Conservation (phyloP, 1,140 invertebrate species). For the Cydia fagiglandana region DNA sequence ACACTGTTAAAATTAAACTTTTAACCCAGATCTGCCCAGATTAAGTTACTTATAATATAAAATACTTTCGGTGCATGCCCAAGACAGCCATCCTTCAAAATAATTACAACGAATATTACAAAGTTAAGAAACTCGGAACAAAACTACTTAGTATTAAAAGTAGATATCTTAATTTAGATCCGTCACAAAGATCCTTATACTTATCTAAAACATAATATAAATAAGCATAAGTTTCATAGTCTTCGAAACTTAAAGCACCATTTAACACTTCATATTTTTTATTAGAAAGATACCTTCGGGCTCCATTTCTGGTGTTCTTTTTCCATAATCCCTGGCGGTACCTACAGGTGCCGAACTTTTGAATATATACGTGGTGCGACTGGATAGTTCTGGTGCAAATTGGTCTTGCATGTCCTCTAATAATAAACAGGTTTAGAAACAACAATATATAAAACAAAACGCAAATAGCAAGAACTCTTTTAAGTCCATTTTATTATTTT, state of each 20-base stretch:
- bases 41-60: not conserved
- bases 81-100: too few relatives aligned
- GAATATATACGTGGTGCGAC: slow-evolving; percentile 19
- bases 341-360: slow-evolving; percentile 50
- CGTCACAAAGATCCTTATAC: slow-evolving; percentile 1
- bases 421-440: not conserved
- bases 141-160: too few relatives aligned
- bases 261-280: slow-evolving; percentile 1
- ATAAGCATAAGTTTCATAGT: not conserved
- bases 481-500: too few relatives aligned
- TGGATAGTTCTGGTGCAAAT: not conserved
- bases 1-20: not conserved
- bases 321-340: slow-evolving; percentile 71
- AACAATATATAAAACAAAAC: not conserved
- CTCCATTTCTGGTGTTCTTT: slow-evolving; percentile 64
- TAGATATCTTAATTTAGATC: not conserved
- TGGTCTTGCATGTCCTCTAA: not conserved
- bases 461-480: not conserved
- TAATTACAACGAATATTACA: not conserved
- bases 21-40: not conserved
- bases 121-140: not conserved
- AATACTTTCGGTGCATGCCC: too few relatives aligned
- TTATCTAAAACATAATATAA: not conserved
- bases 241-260: slow-evolving; percentile 12
- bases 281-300: slow-evolving; percentile 60